phyloP scores from a whole-genome alignment of 2,797 vertebrate species.

The Monodelphis domestica region DNA sequence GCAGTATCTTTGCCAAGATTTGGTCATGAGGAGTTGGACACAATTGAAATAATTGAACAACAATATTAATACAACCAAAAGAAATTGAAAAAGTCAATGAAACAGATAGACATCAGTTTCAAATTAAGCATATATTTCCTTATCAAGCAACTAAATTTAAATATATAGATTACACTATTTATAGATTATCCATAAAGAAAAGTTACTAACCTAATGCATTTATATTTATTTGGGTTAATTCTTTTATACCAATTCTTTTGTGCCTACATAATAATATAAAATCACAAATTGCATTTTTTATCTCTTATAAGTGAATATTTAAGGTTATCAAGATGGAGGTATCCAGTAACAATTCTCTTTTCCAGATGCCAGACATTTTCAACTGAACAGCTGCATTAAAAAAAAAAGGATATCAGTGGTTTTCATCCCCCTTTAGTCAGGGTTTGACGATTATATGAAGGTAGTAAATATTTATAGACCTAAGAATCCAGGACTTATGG shows the following conservation, averaged over 20 bases:
- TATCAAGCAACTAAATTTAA: constrained; percentile 27
- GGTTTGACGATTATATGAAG: background rate
- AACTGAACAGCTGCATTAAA: constrained; percentile 20
- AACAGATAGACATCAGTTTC: background rate
- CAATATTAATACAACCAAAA: background rate
- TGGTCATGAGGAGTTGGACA: too few species aligned
- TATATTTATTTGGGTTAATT: constrained; percentile 40
- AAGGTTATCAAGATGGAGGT: background rate
- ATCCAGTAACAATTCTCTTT: constrained; percentile 42
- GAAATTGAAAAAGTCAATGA: background rate
- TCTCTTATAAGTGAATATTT: constrained; percentile 9
- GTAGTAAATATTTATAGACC: constrained; percentile 1
- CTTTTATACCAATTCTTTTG: background rate
- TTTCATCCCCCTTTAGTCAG: background rate
- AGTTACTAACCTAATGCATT: background rate
- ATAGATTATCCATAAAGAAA: background rate
- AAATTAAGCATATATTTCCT: background rate
- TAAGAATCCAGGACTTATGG: constrained; percentile 6
- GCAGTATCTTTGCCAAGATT: too few species aligned
- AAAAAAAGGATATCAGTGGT: background rate
- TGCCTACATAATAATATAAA: constrained; percentile 42
- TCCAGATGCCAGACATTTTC: constrained; percentile 45
- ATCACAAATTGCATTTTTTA: constrained; percentile 34
- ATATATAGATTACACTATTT: constrained; percentile 15
- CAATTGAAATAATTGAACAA: too few species aligned